Evolutionary conservation across 2,113 vertebrate species (phyloP).

Genomic region (Verasper variegatus): DNA sequence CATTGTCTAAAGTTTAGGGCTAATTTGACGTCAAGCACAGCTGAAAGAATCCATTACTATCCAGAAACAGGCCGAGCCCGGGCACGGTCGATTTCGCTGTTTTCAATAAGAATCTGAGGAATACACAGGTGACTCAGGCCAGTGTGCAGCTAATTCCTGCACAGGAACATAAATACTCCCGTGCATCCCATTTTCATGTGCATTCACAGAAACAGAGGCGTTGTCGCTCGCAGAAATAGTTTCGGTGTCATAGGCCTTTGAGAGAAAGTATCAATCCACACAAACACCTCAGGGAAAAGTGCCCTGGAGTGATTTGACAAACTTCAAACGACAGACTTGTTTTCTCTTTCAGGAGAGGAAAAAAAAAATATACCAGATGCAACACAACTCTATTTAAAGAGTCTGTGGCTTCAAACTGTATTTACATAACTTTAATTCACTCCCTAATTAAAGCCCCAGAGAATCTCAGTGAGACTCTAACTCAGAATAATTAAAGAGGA

Average conservation of each 20-base stretch:
- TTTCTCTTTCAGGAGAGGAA: slow-evolving; percentile 50
- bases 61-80: slow-evolving; percentile 29
- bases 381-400: slow-evolving; percentile 76
- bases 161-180: not conserved
- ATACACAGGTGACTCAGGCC: slow-evolving; percentile 16
- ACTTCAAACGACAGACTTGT: slow-evolving; percentile 75
- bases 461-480: slow-evolving; percentile 67
- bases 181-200: not conserved
- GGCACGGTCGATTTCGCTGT: slow-evolving; percentile 43
- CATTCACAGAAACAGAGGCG: slow-evolving; percentile 17
- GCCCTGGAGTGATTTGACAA: slow-evolving; percentile 66
- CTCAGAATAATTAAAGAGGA: slow-evolving; percentile 79
- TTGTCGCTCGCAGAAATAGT: slow-evolving; percentile 43
- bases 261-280: slow-evolving; percentile 62
- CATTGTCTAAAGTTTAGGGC: slow-evolving; percentile 60
- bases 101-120: slow-evolving; percentile 53
- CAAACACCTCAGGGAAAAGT: slow-evolving; percentile 55
- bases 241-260: slow-evolving; percentile 50
- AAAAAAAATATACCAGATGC: slow-evolving; percentile 55
- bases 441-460: slow-evolving; percentile 82
- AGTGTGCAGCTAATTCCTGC: not conserved
- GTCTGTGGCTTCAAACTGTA: slow-evolving; percentile 65
- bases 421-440: slow-evolving; percentile 82
- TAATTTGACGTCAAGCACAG: slow-evolving; percentile 77
- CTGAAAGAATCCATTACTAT: slow-evolving; percentile 72